These are phyloP conservation scores for Pelobates cultripes DNA, from an alignment of 2,797 vertebrate genomes.

Conservation along the genomic window DNA sequence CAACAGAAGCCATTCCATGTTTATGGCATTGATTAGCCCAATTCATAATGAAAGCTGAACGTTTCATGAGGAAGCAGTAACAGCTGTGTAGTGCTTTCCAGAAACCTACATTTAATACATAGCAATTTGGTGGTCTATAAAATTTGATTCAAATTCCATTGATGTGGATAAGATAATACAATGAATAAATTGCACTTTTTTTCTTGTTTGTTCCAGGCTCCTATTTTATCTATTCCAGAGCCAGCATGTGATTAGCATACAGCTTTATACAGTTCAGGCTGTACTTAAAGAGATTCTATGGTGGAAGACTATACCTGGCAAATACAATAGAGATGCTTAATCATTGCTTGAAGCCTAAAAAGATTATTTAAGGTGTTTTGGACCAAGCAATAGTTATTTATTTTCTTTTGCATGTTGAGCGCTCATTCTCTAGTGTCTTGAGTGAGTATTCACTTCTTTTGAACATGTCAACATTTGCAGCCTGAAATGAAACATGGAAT, in stretches of 20 bases:
- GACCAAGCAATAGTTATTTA: neutral
- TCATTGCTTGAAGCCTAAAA: neutral
- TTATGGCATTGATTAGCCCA: conserved; percentile 60
- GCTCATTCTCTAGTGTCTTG: too few relatives aligned
- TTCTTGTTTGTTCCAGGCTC: neutral
- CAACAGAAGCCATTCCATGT: conserved; percentile 51
- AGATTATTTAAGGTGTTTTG: neutral
- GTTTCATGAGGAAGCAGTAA: conserved; percentile 58
- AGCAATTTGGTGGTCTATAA: conserved; percentile 56
- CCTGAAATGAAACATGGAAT: too few relatives aligned
- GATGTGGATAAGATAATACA: conserved; percentile 52
- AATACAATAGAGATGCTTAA: neutral
- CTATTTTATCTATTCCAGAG: conserved; percentile 11
- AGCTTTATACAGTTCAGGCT: neutral
- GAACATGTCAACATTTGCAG: too few relatives aligned
- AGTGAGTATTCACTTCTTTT: too few relatives aligned
- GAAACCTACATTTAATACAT: conserved; percentile 57
- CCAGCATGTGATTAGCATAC: neutral
- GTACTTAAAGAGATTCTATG: neutral
- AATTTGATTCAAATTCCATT: conserved; percentile 58
- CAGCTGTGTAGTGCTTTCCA: conserved; percentile 57
- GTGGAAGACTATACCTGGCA: neutral
- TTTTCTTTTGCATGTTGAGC: too few relatives aligned
- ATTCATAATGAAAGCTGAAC: conserved; percentile 54
- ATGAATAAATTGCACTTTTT: conserved; percentile 14